phyloP scores from a whole-genome alignment of 1,140 invertebrate genomes.

The Bombus consobrinus region DNA sequence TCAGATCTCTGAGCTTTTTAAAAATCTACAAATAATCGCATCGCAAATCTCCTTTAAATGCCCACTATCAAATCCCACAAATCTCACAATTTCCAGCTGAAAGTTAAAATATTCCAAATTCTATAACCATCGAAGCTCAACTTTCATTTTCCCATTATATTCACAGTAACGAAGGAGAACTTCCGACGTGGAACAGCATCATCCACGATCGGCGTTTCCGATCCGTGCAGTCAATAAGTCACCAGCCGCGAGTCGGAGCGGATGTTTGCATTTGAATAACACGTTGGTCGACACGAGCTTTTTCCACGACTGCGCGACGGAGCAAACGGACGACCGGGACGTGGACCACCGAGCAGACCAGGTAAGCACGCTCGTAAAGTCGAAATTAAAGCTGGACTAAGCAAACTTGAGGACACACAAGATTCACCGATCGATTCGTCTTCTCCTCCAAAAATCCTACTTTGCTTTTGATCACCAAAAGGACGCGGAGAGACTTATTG shows the following conservation, averaged over 20 bases:
- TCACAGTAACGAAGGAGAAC: neutral
- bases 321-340: conserved; percentile 69
- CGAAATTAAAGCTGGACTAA: conserved; percentile 72
- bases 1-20: neutral
- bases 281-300: conserved; percentile 76
- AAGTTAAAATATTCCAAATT: neutral
- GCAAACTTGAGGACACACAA: neutral
- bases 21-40: neutral
- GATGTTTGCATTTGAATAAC: conserved; percentile 80
- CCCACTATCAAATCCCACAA: no score
- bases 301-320: conserved; percentile 71
- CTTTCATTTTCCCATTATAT: neutral
- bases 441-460: neutral
- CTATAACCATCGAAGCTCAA: neutral
- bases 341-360: conserved; percentile 75
- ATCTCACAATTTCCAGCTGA: no score
- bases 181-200: neutral
- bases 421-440: conserved; percentile 56
- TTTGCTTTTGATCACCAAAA: no score
- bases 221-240: conserved; percentile 68
- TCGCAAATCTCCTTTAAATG: no score
- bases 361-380: conserved; percentile 72
- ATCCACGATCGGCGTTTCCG: conserved; percentile 23
- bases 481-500: fast-evolving
- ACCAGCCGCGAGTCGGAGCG: conserved; percentile 57